Conservation (phyloP, 2,797 vertebrate species). For the Anabas testudineus region DNA sequence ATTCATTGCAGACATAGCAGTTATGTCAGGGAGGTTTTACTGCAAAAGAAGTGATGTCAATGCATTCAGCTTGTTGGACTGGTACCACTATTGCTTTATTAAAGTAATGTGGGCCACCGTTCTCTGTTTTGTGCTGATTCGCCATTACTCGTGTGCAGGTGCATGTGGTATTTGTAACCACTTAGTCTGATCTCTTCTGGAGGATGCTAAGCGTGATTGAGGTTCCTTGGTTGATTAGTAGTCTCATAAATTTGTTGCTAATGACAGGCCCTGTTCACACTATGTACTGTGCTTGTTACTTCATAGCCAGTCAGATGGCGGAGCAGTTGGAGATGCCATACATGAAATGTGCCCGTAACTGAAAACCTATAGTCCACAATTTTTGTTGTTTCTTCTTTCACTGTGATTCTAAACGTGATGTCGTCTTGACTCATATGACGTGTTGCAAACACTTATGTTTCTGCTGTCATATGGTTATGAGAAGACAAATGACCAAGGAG, state of each 20-base stretch:
- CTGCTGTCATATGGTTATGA: constrained; percentile 23
- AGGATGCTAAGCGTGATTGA: constrained; percentile 22
- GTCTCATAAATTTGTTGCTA: constrained; percentile 15
- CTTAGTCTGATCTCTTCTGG: background rate
- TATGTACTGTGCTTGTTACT: constrained; percentile 5
- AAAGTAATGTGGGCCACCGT: background rate
- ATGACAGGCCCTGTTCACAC: constrained; percentile 12
- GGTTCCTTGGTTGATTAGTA: constrained; percentile 1
- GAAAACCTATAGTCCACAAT: background rate
- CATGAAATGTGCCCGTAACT: background rate
- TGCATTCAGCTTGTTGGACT: background rate
- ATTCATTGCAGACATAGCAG: background rate
- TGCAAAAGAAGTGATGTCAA: background rate
- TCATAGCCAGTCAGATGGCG: constrained; percentile 1
- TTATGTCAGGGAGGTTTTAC: background rate
- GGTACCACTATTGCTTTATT: background rate
- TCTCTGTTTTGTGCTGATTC: background rate
- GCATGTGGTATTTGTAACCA: background rate
- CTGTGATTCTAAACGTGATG: constrained; percentile 8
- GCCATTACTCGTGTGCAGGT: constrained; percentile 1
- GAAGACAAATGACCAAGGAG: constrained; percentile 55
- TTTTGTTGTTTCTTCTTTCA: constrained; percentile 22
- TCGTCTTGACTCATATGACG: constrained; percentile 44
- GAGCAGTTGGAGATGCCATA: constrained; percentile 3
- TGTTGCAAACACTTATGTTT: constrained; percentile 27